Base-by-base conservation (phyloP, 2,888 invertebrate genomes). In the Cordilura impudica region DNA sequence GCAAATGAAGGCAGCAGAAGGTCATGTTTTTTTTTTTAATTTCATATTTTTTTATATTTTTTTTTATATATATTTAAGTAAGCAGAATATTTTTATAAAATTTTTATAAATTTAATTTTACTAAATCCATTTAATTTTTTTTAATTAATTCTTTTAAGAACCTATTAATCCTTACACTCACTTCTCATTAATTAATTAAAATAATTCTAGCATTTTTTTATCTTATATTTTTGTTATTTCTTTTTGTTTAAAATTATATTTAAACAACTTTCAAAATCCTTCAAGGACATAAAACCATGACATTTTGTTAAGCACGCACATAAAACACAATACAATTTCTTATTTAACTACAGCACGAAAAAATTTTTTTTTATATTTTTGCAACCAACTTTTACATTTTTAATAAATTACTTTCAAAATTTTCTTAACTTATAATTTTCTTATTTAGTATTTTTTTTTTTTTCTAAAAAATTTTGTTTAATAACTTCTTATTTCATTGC, bases 231-330 rank as follows among this genome's bases (percentile, higher is more conserved):
- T 56, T 35, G 4, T 10, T 12, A 26, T 45, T 26, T 43, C 43
- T 47, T 19, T 47, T 19, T 12, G 23, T 65, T 23, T 8, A 14
- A 70, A 12, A 56, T 73, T 63, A 26, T n/a, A n/a, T 26, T 63
- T 66, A 21, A 66, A 56, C 66, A 79, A 66, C 60, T 78, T 78
- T 75, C 66, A 75, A 66, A 65, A 47, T 47, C 60, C 51, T 67
- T 75, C 78, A 79, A 79, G 78, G 78, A 79, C 78, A 79, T 56
- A 39, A 47, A 65, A 54, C 51, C 19, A 56, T 69, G 53, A 61
- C 26, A 61, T 56, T 61, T 61, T n/a, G n/a, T n/a, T 26, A 69
- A 69, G 47, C 54, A 69, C 61, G 26, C 54, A 75, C 18, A 53
- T n/a, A n/a, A n/a, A n/a, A n/a, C n/a, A n/a, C n/a, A n/a, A n/a